These are phyloP conservation scores for Pitta sordida DNA, from an alignment of 2,113 vertebrate genomes.

Conservation along the genomic window DNA sequence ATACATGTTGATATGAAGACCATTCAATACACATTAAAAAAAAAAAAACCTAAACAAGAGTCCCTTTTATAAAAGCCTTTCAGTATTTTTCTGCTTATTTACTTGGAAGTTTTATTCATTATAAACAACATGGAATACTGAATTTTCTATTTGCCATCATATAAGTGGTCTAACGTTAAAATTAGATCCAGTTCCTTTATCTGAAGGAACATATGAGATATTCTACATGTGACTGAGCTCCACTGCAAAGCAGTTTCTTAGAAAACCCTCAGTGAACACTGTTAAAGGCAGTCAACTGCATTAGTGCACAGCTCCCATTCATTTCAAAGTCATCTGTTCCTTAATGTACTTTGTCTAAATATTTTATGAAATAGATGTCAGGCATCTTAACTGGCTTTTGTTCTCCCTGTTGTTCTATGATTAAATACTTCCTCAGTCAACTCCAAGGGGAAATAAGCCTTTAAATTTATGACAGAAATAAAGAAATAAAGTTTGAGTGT, in stretches of 20 bases:
- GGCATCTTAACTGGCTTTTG: slow-evolving; percentile 13
- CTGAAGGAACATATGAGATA: neutral
- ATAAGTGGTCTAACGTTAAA: neutral
- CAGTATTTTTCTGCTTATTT: neutral
- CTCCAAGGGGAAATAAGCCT: slow-evolving; percentile 1
- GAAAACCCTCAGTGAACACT: neutral
- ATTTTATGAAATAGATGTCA: slow-evolving; percentile 56
- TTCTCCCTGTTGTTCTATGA: slow-evolving; percentile 16
- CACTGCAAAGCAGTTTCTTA: neutral
- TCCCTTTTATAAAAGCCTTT: neutral
- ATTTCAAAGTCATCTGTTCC: slow-evolving; percentile 34
- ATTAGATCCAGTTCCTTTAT: neutral
- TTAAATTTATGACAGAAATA: slow-evolving; percentile 7
- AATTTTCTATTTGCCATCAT: neutral
- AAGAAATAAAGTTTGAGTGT: neutral
- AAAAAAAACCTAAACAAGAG: neutral
- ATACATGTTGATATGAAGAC: neutral
- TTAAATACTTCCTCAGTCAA: slow-evolving; percentile 47
- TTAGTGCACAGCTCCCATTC: neutral
- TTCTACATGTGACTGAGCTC: neutral
- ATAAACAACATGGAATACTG: neutral
- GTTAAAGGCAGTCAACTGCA: neutral
- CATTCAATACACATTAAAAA: neutral
- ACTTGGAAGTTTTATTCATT: neutral
- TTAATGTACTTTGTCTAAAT: slow-evolving; percentile 54